Conservation (phyloP, 2,113 vertebrate species). For the Lepidothrix coronata region DNA sequence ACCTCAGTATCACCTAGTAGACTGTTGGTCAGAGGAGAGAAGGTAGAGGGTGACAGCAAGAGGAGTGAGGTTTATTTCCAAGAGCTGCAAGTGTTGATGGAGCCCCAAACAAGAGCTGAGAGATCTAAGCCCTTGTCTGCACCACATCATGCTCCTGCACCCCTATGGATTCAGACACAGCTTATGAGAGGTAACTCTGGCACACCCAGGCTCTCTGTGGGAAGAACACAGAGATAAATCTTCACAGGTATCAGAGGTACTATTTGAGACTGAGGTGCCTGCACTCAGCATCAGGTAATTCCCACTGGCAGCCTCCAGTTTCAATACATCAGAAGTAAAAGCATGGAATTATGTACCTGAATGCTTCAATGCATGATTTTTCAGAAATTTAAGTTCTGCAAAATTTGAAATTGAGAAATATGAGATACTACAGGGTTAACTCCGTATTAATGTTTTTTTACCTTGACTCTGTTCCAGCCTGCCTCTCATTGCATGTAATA, state of each 20-base stretch:
- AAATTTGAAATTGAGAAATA: neutral
- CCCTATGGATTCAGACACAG: neutral
- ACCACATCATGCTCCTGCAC: neutral
- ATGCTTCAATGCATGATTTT: neutral
- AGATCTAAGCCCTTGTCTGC: neutral
- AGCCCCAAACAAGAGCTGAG: neutral
- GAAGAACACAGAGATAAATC: neutral
- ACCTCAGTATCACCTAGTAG: neutral
- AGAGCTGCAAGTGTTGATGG: neutral
- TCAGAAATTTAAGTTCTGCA: neutral
- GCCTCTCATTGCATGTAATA: neutral
- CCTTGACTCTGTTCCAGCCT: neutral
- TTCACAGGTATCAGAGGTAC: neutral
- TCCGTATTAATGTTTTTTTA: neutral
- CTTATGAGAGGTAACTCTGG: neutral
- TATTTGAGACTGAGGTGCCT: neutral
- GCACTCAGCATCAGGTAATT: neutral
- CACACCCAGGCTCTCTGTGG: neutral
- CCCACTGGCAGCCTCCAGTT: neutral
- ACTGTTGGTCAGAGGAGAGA: neutral
- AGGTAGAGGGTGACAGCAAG: neutral
- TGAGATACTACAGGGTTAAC: neutral
- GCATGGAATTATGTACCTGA: neutral
- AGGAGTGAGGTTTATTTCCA: neutral
- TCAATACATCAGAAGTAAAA: neutral